Evolutionary conservation across 2,113 vertebrate genomes (phyloP), one percentile per base, ranked within the genome.

Genomic region (Rhinichthys klamathensis): DNA sequence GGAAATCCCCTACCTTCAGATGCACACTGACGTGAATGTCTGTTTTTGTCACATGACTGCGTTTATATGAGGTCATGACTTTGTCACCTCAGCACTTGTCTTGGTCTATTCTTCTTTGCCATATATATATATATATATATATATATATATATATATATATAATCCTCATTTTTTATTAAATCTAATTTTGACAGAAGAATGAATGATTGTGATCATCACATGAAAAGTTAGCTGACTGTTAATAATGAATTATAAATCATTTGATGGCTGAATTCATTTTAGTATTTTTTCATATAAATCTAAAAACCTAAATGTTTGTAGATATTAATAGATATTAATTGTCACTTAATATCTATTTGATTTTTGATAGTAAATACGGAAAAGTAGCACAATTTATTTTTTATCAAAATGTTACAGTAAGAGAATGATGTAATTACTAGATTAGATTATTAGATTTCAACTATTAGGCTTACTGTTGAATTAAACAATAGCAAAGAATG

Each of bases 1-100:
- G 58, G 58, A 63, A 80, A 63, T 63, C 41, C 78, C 54, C 54
- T 27, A 25, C 16, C 35, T 60, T 63, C n/a, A 46, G 58, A 80
- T 15, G 8, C 38, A 65, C 15, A 80, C 78, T 65, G 58, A 65
- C 7, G 3, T 49, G 41, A 13, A 49, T 74, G 23, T 27, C 77
- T 80, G 78, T 12, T 46, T 80, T 9, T 65, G 38, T 80, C 78
- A 80, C 35, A 46, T 65, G 78, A 80, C 15, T 80, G n/a, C n/a
- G 16, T 80, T 65, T 38, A 80, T 65, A 63, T 63, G 38, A 63
- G 58, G 77, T 80, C 58, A 65, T 3, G n/a, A 63, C 58, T 46
- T 46, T 65, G 56, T 80, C 78, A 63, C 38, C 58, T 46, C 78
- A 80, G 7, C 15, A 63, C 38, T 44, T 41, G 41, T 41, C 41